phyloP scores from a whole-genome alignment of 1,140 invertebrate species.

The Drosophila seguyi region DNA sequence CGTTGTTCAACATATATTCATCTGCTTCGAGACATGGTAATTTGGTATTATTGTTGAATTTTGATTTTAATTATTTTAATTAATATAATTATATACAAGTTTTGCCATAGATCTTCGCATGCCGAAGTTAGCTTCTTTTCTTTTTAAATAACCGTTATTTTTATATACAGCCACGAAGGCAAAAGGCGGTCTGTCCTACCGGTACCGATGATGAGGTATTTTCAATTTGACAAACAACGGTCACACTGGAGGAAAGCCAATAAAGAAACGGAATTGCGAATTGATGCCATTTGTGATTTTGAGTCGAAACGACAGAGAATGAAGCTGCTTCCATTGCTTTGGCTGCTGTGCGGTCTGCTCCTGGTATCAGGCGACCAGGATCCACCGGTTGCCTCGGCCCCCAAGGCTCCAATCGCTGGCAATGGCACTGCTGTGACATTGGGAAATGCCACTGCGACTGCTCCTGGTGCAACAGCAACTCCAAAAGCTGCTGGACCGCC shows the following conservation, averaged over 20 bases:
- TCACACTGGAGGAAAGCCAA: slow-evolving; percentile 9
- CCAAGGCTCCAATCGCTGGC: slow-evolving; percentile 1
- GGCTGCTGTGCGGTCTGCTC: slow-evolving; percentile 27
- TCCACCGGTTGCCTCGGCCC: background rate
- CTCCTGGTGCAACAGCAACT: slow-evolving; percentile 15
- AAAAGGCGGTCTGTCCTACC: too few species aligned
- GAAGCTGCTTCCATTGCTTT: slow-evolving; percentile 23
- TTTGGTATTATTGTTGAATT: too few species aligned
- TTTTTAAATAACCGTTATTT: background rate
- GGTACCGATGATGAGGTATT: background rate
- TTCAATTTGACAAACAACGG: background rate
- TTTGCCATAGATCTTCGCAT: too few species aligned
- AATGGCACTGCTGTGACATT: background rate
- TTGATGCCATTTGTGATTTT: slow-evolving; percentile 3
- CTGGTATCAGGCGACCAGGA: slow-evolving; percentile 18
- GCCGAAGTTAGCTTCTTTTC: background rate
- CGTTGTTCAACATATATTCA: too few species aligned
- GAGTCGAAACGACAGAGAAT: slow-evolving; percentile 6
- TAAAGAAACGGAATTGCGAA: slow-evolving; percentile 9
- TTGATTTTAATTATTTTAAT: too few species aligned
- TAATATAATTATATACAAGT: too few species aligned
- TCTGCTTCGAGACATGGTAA: too few species aligned
- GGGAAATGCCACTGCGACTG: background rate
- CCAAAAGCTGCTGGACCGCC: background rate
- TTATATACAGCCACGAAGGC: background rate